phyloP scores from a whole-genome alignment of 1,140 invertebrate genomes.

The Archivesica marissinica region DNA sequence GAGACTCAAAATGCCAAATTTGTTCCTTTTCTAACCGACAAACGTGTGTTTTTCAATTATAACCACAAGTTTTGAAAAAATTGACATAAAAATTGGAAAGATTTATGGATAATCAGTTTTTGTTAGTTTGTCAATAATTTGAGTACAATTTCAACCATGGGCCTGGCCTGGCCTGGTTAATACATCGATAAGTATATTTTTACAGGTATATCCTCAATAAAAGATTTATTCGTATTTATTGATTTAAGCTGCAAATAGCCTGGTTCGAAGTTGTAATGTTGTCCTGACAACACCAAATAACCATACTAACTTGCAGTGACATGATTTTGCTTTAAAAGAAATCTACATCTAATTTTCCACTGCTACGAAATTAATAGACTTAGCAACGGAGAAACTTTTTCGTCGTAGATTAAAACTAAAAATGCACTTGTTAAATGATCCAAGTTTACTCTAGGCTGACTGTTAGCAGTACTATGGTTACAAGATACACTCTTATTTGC shows the following conservation, averaged over 20 bases:
- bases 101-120: slow-evolving; percentile 54
- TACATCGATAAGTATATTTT: slow-evolving; percentile 64
- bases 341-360: slow-evolving; percentile 51
- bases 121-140: slow-evolving; percentile 59
- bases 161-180: slow-evolving; percentile 16
- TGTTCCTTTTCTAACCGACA: background rate
- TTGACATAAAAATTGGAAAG: slow-evolving; percentile 27
- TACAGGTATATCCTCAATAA: slow-evolving; percentile 68
- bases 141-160: slow-evolving; percentile 52
- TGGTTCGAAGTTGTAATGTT: slow-evolving; percentile 69
- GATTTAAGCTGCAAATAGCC: slow-evolving; percentile 58
- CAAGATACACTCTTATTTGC: slow-evolving; percentile 66
- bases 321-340: slow-evolving; percentile 50
- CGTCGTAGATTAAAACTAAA: slow-evolving; percentile 1
- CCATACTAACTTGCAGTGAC: slow-evolving; percentile 63
- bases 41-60: background rate
- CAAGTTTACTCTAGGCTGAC: slow-evolving; percentile 30
- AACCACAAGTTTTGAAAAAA: slow-evolving; percentile 19
- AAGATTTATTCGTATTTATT: slow-evolving; percentile 77
- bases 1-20: background rate
- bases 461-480: slow-evolving; percentile 63
- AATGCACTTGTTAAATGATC: slow-evolving; percentile 11
- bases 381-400: slow-evolving; percentile 64
- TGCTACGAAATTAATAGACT: slow-evolving; percentile 44
- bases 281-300: slow-evolving; percentile 71